A percentile compares a stretch with the other conserved stretches of the same genome.
phyloP scores from a whole-genome alignment of 2,797 vertebrate species.

The Glossophaga mutica region DNA sequence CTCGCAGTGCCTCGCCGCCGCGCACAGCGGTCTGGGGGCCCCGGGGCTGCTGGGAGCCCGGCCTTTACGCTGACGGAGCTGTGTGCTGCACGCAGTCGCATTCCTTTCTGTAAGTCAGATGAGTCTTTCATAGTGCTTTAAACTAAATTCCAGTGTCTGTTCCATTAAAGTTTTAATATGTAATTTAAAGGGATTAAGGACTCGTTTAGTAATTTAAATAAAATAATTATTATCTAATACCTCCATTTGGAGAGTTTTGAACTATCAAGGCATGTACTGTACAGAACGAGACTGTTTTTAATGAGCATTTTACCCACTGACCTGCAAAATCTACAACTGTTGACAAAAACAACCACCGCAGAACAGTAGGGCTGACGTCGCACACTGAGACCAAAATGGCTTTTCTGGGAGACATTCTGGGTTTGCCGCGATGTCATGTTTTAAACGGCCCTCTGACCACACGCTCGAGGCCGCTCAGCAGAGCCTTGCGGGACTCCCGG shows the following conservation, averaged over 20 bases:
- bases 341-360: slow-evolving; percentile 12
- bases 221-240: slow-evolving; percentile 59
- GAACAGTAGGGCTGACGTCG: slow-evolving; percentile 5
- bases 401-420: slow-evolving; percentile 66
- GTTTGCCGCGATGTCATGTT: slow-evolving; percentile 36
- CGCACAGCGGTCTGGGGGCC: neutral
- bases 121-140: slow-evolving; percentile 53
- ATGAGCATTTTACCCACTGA: slow-evolving; percentile 54
- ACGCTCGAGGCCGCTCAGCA: neutral
- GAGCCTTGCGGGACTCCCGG: neutral
- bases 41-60: neutral
- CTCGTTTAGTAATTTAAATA: slow-evolving; percentile 67
- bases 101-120: slow-evolving; percentile 65
- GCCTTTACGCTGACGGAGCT: neutral
- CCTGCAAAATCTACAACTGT: slow-evolving; percentile 52
- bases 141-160: slow-evolving; percentile 57
- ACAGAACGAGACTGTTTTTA: slow-evolving; percentile 71
- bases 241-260: slow-evolving; percentile 68
- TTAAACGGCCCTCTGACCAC: too few species aligned
- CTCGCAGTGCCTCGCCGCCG: neutral
- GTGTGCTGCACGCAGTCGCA: slow-evolving; percentile 48
- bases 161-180: slow-evolving; percentile 63
- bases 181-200: slow-evolving; percentile 50
- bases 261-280: slow-evolving; percentile 67
- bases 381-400: slow-evolving; percentile 56